Base-by-base conservation (phyloP, 2,888 invertebrate species). In the Celastrina argiolus region DNA sequence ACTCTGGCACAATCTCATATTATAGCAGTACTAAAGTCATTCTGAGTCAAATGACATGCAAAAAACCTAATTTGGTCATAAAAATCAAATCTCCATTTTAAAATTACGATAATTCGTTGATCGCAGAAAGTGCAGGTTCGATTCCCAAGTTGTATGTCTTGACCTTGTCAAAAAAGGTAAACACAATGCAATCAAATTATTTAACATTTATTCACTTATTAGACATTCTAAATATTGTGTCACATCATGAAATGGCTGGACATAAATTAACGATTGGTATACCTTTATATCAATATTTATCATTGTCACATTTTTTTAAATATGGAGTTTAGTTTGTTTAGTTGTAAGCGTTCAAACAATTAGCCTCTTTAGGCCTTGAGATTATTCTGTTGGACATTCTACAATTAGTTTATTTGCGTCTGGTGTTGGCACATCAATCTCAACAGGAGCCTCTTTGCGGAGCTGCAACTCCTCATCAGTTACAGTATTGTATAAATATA, bases 381-480 rank as follows among this genome's bases (percentile, higher is more conserved):
- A 71, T 45, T 69, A 73, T 26, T 66, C 73, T 22, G 39, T 65
- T 0, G 79, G 76, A 36, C 80, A 82, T 2, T 72, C 26, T 39
- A 70, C 56, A 1, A 74, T 69, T 0, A 67, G 68, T 8, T 69
- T 69, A 0, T 65, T 56, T 0, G 69, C 68, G 0, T 70, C 66
- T 0, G 69, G 70, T 0, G 71, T 28, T 0, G 83, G 82, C 28
- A 82, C 0, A 0, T 84, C 7, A 7, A 5, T 12, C 75, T n/a
- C 70, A 73, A 41, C 85, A 85, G 0, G 82, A 77, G 10, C 83
- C 0, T 2, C 76, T 76, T 16, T 81, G 5, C 77, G 74, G 28
- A 84, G 45, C 2, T 22, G n/a, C 0, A 72, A 71, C 0, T 76
- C 68, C 6, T 76, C 77, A 0, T 70, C 68, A 58, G 81, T 83